A percentile compares a stretch with the other conserved stretches of the same genome.
Evolutionary conservation across 1,140 invertebrate genomes (phyloP).

Genomic region (Vollenhovia emeryi): DNA sequence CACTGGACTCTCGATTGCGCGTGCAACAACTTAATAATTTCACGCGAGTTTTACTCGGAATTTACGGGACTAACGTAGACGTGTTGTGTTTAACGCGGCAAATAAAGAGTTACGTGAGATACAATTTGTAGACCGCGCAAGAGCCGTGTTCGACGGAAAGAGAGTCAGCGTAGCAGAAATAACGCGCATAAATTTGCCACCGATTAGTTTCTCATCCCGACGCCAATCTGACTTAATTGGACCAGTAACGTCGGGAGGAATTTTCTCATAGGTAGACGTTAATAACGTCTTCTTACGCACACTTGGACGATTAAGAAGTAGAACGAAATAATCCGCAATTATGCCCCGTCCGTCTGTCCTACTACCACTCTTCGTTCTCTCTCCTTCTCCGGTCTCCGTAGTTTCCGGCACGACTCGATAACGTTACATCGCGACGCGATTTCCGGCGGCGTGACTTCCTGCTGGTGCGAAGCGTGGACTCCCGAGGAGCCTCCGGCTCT

Average conservation of each 20-base stretch:
- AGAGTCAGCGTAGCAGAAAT: not conserved
- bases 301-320: conserved; percentile 42
- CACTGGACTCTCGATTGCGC: not conserved
- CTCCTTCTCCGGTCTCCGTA: not conserved
- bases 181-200: not conserved
- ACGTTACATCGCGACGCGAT: conserved; percentile 73
- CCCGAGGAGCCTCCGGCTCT: conserved; percentile 23
- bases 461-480: conserved; percentile 14
- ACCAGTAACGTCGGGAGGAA: not conserved
- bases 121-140: not conserved
- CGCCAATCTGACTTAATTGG: conserved; percentile 19
- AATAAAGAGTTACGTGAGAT: not conserved
- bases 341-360: conserved; percentile 25
- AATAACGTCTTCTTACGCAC: conserved; percentile 24
- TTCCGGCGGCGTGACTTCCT: conserved; percentile 81
- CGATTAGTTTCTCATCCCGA: conserved; percentile 40
- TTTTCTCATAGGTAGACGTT: conserved; percentile 1
- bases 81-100: not conserved
- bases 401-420: conserved; percentile 74
- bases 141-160: not conserved
- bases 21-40: not conserved
- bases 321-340: conserved; percentile 51
- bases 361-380: not conserved
- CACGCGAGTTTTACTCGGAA: not conserved
- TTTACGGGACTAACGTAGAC: not conserved